Conservation (phyloP, 2,797 vertebrate genomes). For the Premnoplex brunnescens region DNA sequence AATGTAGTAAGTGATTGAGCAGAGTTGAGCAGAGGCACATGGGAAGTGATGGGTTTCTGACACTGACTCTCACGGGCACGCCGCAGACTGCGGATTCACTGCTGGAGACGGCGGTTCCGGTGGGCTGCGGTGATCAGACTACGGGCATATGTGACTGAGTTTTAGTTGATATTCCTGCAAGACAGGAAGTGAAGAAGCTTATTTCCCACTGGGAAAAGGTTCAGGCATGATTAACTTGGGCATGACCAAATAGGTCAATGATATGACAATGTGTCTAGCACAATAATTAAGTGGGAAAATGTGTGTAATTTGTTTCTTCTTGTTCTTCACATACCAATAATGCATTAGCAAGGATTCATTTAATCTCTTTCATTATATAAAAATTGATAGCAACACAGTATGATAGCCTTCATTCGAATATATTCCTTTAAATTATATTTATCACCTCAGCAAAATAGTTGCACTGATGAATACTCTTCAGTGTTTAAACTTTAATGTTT, state of each 20-base stretch:
- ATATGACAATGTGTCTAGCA: conserved; percentile 81
- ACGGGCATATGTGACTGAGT: conserved; percentile 77
- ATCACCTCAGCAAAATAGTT: conserved; percentile 11
- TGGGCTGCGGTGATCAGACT: conserved; percentile 67
- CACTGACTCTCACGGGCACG: conserved; percentile 67
- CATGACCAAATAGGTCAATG: conserved; percentile 84
- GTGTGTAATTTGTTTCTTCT: conserved; percentile 79
- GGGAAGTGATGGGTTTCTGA: conserved; percentile 75
- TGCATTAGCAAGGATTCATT: conserved; percentile 74
- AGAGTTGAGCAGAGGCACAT: neutral
- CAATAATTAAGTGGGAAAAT: conserved; percentile 82
- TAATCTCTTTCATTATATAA: conserved; percentile 72
- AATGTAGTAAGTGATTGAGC: conserved; percentile 65
- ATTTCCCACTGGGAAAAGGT: conserved; percentile 80
- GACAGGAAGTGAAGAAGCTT: conserved; percentile 78
- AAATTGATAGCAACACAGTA: conserved; percentile 66
- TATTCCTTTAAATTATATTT: conserved; percentile 59
- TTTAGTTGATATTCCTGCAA: conserved; percentile 79
- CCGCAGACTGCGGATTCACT: conserved; percentile 50
- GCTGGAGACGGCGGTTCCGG: conserved; percentile 60
- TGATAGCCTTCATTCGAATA: conserved; percentile 43
- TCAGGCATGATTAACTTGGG: conserved; percentile 84
- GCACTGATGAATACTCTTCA: neutral
- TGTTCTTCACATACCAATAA: conserved; percentile 77
- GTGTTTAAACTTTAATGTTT: conserved; percentile 27